Base-by-base conservation (phyloP, 2,113 vertebrate species). In the Oreochromis niloticus region DNA sequence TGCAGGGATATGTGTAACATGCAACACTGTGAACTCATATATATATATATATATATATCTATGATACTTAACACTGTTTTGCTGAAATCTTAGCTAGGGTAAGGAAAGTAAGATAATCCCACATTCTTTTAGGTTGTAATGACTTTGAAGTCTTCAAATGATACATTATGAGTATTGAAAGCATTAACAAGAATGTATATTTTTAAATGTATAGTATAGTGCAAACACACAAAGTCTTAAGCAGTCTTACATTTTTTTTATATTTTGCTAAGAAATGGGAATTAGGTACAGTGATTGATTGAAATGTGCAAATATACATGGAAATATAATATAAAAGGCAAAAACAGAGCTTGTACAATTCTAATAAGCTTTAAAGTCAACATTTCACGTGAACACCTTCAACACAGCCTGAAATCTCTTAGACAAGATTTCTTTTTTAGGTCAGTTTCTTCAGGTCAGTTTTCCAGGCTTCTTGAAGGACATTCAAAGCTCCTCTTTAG, bases 161-260 rank as follows among this genome's bases (percentile, higher is more conserved):
- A 46, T 71, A 27, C n/a, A 73, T 73, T 17, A 27, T 46, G 12
- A 73, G n/a, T 46, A 46, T 9, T 73, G 39, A 73, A 73, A 16
- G 66, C 13, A 46, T 32, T 3, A 50, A 78, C 17, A 32, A 19
- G 9, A 50, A 32, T 50, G 0, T 30, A 1, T n/a, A 32, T 78
- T 78, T 68, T 78, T 63, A 30, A 0, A 78, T 32, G 22, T 48
- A 48, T 2, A 54, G 9, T 54, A 22, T 2, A 30, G 68, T 73
- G 0, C 22, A 11, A 17, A 22, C 34, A 66, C 34, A 39, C 34
- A 66, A 46, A 46, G 41, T 11, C 41, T 48, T 4, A 24, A 73
- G 0, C 0, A 9, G 46, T 0, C 8, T 27, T 46, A 30, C 41
- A 17, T 73, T 73, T 0, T 4, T 9, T 8, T 4, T 6, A 71